A percentile compares a stretch with the other conserved stretches of the same genome.
Conservation (phyloP, 2,113 vertebrate species). For the Dasyornis broadbenti region DNA sequence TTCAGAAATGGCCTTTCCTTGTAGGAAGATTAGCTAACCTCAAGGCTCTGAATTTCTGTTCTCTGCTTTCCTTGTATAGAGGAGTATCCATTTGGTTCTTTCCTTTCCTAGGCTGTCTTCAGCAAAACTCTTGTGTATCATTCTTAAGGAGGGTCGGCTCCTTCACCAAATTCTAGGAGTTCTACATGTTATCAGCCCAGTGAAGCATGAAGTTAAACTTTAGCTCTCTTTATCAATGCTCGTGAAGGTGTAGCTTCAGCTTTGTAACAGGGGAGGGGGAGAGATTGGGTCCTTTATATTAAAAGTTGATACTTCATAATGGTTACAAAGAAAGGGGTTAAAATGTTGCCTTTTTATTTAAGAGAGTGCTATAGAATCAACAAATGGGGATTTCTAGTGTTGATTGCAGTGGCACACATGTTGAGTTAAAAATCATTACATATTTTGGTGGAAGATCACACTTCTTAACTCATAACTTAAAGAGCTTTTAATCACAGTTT, state of each 20-base stretch:
- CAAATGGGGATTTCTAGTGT: not conserved
- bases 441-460: not conserved
- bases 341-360: not conserved
- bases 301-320: not conserved
- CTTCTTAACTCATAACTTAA: not conserved
- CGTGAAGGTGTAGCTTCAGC: not conserved
- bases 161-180: not conserved
- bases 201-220: not conserved
- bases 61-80: not conserved
- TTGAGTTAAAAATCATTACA: not conserved
- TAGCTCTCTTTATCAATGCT: not conserved
- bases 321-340: not conserved
- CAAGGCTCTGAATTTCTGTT: not conserved
- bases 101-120: not conserved
- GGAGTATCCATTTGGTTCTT: not conserved
- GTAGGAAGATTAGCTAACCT: not conserved
- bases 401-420: not conserved
- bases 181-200: not conserved
- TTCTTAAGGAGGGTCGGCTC: not conserved
- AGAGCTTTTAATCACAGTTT: not conserved
- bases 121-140: fast-evolving
- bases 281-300: not conserved
- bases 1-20: not conserved
- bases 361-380: not conserved
- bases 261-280: not conserved